Conservation (phyloP, 2,113 vertebrate genomes). For the Catharus bicknelli region DNA sequence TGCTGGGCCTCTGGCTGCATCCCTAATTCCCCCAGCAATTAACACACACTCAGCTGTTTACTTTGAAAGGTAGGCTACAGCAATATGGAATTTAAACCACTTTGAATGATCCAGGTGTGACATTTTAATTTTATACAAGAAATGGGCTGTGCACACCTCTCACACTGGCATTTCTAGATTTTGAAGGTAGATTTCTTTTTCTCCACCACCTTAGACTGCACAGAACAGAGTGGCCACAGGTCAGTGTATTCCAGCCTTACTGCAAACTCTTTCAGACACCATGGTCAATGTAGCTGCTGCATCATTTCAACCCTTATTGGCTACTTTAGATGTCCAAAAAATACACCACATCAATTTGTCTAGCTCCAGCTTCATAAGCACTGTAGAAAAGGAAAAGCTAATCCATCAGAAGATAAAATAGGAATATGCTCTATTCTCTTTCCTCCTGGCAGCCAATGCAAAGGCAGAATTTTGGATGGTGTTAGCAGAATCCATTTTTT, state of each 20-base stretch:
- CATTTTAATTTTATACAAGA: neutral
- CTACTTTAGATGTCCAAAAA: constrained; percentile 30
- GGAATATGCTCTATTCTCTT: neutral
- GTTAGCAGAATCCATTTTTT: neutral
- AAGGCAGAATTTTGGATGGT: neutral
- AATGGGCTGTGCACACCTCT: neutral
- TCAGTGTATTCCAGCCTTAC: neutral
- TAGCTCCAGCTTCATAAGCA: neutral
- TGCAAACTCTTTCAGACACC: neutral
- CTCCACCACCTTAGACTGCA: neutral
- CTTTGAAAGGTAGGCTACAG: neutral
- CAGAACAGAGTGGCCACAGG: neutral
- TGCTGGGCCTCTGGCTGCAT: neutral
- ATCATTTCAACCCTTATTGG: neutral
- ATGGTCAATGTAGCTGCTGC: neutral
- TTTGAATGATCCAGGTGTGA: neutral
- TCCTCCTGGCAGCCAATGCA: neutral
- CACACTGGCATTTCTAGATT: neutral
- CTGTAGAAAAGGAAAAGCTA: neutral
- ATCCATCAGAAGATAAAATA: neutral
- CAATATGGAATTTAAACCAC: neutral
- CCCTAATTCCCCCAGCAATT: neutral
- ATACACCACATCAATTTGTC: neutral
- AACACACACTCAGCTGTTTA: neutral
- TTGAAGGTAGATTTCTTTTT: neutral